These are phyloP conservation scores for Drosophila formosana DNA, from an alignment of 2,888 invertebrate species.

Conservation along the genomic window DNA sequence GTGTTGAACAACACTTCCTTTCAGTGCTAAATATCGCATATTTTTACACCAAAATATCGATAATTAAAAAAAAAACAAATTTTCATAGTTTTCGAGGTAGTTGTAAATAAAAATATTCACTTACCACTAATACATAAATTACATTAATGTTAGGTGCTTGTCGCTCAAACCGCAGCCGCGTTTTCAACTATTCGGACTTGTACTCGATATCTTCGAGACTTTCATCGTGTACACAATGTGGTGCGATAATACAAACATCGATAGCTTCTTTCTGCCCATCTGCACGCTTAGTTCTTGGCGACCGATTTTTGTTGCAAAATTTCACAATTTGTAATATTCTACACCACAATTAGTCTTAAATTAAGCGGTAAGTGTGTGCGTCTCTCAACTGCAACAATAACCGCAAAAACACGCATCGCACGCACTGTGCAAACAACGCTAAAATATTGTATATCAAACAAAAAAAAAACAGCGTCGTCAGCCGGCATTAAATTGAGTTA, in stretches of 20 bases:
- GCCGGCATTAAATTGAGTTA: slow-evolving; percentile 46
- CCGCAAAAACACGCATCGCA: neutral
- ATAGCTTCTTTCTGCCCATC: slow-evolving; percentile 13
- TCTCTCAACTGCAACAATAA: neutral
- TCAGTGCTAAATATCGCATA: neutral
- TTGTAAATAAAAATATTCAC: neutral
- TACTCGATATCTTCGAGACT: neutral
- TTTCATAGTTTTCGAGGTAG: too few relatives aligned
- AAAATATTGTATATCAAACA: slow-evolving; percentile 11
- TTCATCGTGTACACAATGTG: neutral
- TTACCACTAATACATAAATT: too few relatives aligned
- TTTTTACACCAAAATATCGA: neutral
- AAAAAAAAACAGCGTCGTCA: slow-evolving; percentile 19
- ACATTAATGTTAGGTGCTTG: too few relatives aligned
- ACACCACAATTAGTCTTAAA: neutral
- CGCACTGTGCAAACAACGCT: neutral
- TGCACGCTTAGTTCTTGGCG: slow-evolving; percentile 41
- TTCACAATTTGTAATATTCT: slow-evolving; percentile 9
- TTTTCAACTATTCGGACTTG: neutral
- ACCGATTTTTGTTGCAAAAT: slow-evolving; percentile 17
- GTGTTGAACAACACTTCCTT: neutral
- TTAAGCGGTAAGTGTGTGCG: slow-evolving; percentile 26
- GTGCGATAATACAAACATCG: slow-evolving; percentile 17
- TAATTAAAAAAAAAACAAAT: neutral
- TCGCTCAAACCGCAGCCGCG: neutral